Base-by-base conservation (phyloP, 2,888 invertebrate species). In the Drosophila incognita region DNA sequence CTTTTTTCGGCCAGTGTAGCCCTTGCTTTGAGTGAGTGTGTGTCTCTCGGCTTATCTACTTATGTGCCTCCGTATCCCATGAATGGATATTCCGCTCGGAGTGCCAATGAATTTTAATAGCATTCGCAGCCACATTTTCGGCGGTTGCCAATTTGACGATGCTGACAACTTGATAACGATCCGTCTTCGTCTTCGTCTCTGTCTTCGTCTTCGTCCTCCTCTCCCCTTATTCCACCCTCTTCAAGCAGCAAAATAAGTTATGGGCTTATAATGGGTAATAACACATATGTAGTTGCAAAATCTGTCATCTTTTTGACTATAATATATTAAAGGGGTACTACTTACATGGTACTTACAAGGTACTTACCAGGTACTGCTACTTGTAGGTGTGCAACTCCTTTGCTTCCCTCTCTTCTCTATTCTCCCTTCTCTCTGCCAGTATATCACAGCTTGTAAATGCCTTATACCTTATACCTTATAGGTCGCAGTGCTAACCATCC, bases 101-200 rank as follows among this genome's bases (percentile, higher is more conserved):
- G 74, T 84, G 79, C 74, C 79, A 83, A 83, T 85, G 80, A 85
- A 85, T 85, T 81, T 85, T 80, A 87, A 87, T 85, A 70, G 68
- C 62, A 78, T 61, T 70, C 62, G 46, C 46, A 56, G 40, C 57
- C 57, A 65, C 42, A 63, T 31, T 64, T 64, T 27, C 24, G 40
- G 53, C 67, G 59, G 51, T 73, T 71, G 56, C 59, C 69, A 66
- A 64, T 61, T 61, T 69, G 49, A 35, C 40, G 59, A 58, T 70
- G 40, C 51, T 48, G 49, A 51, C 53, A 59, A 52, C 53, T 62
- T 62, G 71, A 71, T 75, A 52, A 31, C 33, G 27, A 69, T 51
- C 65, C 48, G 24, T 48, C 52, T 24, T 49, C 15, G 24, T 38
- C 63, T n/a, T 27, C 42, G 21, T 13, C 21, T 42, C 3, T 4